phyloP scores from a whole-genome alignment of 1,140 invertebrate species.

The Saccostrea cuccullata region DNA sequence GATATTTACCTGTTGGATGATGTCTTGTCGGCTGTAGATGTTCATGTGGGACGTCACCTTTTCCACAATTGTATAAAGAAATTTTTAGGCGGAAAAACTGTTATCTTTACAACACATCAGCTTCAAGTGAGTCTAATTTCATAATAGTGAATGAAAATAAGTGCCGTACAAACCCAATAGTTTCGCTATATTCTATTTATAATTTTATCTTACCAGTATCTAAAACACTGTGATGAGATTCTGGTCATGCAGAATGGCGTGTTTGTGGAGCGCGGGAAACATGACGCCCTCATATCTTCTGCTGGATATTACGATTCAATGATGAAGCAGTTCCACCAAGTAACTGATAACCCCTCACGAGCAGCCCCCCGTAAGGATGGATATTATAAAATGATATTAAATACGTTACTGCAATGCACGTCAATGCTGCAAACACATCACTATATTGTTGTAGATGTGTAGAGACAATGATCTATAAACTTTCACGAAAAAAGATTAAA shows the following conservation, averaged over 20 bases:
- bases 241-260: slow-evolving; percentile 75
- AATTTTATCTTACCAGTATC: slow-evolving; percentile 64
- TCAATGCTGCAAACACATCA: no score
- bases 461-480: no score
- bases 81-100: slow-evolving; percentile 83
- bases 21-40: slow-evolving; percentile 79
- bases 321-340: slow-evolving; percentile 50
- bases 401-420: no score
- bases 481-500: no score
- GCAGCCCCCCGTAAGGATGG: slow-evolving; percentile 28
- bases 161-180: neutral
- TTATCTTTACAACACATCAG: slow-evolving; percentile 84
- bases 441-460: no score
- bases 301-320: slow-evolving; percentile 60
- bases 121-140: slow-evolving; percentile 77
- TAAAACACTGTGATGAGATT: slow-evolving; percentile 82
- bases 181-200: neutral
- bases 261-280: slow-evolving; percentile 73
- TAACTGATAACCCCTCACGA: slow-evolving; percentile 31
- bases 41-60: slow-evolving; percentile 77
- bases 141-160: neutral
- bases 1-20: slow-evolving; percentile 81
- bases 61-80: slow-evolving; percentile 69
- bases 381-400: neutral
- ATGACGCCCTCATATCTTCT: slow-evolving; percentile 61